Conservation (phyloP, 2,797 vertebrate species). For the Poeciliopsis turneri region DNA sequence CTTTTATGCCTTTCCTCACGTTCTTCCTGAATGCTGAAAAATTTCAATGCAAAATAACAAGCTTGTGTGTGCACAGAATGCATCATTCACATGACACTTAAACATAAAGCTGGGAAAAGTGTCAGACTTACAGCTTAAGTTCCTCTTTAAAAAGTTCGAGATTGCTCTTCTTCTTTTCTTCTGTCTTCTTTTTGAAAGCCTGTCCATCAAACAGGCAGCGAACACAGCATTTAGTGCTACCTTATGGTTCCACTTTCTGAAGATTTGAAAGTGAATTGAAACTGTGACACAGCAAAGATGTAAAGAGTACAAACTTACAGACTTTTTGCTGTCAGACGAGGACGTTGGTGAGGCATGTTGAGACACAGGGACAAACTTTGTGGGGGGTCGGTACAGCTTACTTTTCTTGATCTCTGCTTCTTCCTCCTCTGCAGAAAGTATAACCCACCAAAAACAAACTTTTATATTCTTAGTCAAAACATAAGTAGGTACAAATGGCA, state of each 20-base stretch:
- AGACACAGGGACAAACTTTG: slow-evolving; percentile 71
- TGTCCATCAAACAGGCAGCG: slow-evolving; percentile 44
- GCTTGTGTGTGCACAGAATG: not conserved
- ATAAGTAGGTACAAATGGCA: not conserved
- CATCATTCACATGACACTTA: not conserved
- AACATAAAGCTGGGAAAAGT: not conserved
- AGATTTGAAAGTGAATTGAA: not conserved
- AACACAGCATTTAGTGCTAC: slow-evolving; percentile 1
- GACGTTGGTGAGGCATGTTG: slow-evolving; percentile 61
- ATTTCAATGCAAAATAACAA: not conserved
- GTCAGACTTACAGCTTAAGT: slow-evolving; percentile 80
- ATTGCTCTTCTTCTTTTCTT: slow-evolving; percentile 88
- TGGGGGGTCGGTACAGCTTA: slow-evolving; percentile 81
- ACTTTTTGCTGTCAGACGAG: slow-evolving; percentile 73
- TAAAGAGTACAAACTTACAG: slow-evolving; percentile 67
- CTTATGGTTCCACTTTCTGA: not conserved
- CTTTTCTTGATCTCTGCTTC: slow-evolving; percentile 79
- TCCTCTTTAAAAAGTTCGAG: slow-evolving; percentile 87
- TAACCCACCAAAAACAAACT: not conserved
- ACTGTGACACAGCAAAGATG: not conserved
- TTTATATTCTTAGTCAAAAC: not conserved
- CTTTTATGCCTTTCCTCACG: slow-evolving; percentile 83
- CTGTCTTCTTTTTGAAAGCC: slow-evolving; percentile 79
- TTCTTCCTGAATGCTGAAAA: slow-evolving; percentile 84
- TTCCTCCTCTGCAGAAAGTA: slow-evolving; percentile 77